Evolutionary conservation across 1,140 invertebrate species (phyloP).

Genomic region (Chrysopa pallens): DNA sequence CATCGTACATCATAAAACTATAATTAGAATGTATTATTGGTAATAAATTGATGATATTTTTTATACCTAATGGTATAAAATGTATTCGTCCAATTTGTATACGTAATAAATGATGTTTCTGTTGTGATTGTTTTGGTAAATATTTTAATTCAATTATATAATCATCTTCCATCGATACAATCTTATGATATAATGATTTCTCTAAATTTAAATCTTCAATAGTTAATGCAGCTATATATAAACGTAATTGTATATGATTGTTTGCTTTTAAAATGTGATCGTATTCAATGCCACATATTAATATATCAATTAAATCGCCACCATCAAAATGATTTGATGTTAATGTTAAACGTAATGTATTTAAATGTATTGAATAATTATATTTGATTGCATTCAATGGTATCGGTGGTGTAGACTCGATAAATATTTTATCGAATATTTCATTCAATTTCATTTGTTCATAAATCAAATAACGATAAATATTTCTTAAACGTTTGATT

Average conservation of each 20-base stretch:
- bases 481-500: conserved; percentile 6
- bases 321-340: too few relatives aligned
- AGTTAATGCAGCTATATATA: conserved; percentile 42
- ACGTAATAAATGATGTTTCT: conserved; percentile 33
- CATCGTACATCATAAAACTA: too few relatives aligned
- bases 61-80: conserved; percentile 24
- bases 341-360: too few relatives aligned
- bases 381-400: too few relatives aligned
- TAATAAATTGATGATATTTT: conserved; percentile 50
- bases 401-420: too few relatives aligned
- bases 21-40: too few relatives aligned
- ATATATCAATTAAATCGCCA: conserved; percentile 45
- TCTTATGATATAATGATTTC: conserved; percentile 57
- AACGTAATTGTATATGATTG: conserved; percentile 53
- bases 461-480: too few relatives aligned
- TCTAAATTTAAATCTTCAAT: conserved; percentile 58
- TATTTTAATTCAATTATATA: conserved; percentile 62
- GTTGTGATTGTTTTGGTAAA: conserved; percentile 41
- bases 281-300: conserved; percentile 45
- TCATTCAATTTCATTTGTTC: too few relatives aligned
- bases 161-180: conserved; percentile 53
- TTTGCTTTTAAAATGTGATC: conserved; percentile 63
- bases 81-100: conserved; percentile 53
- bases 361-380: too few relatives aligned
- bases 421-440: too few relatives aligned